Evolutionary conservation across 2,888 invertebrate species (phyloP).

Genomic region (Eretmocerus hayati): DNA sequence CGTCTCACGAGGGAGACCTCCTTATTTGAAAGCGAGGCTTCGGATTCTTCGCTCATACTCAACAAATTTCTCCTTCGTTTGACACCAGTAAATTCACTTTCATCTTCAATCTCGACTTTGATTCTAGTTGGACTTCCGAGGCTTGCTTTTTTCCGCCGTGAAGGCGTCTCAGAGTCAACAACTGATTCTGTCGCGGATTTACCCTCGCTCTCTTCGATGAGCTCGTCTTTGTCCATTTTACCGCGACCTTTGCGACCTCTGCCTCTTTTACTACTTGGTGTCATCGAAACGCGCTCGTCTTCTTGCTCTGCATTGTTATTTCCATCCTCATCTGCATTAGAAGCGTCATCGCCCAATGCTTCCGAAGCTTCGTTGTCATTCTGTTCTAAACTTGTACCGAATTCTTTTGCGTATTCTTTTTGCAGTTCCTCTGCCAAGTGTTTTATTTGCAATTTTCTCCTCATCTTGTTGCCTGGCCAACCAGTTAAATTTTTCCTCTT

Average conservation of each 20-base stretch:
- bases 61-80: slow-evolving; percentile 1
- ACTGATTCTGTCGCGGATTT: slow-evolving; percentile 12
- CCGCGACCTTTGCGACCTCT: slow-evolving; percentile 12
- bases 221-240: slow-evolving; percentile 18
- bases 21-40: slow-evolving; percentile 17
- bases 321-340: slow-evolving; percentile 39
- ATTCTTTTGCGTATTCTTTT: slow-evolving; percentile 31
- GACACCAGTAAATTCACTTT: slow-evolving; percentile 3
- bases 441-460: slow-evolving; percentile 32
- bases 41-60: slow-evolving; percentile 19
- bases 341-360: slow-evolving; percentile 9
- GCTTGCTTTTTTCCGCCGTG: slow-evolving; percentile 3
- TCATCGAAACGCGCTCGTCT: slow-evolving; percentile 27
- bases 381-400: not conserved
- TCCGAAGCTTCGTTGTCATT: not conserved
- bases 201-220: slow-evolving; percentile 35
- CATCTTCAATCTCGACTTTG: slow-evolving; percentile 9
- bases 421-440: slow-evolving; percentile 25
- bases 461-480: slow-evolving; percentile 58
- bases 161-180: slow-evolving; percentile 4
- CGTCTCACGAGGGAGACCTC: slow-evolving; percentile 17
- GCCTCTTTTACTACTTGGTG: not conserved
- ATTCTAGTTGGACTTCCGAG: slow-evolving; percentile 1
- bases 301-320: slow-evolving; percentile 43
- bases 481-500: slow-evolving; percentile 70